phyloP scores from a whole-genome alignment of 2,888 invertebrate genomes.

The Drosophila lacicola region DNA sequence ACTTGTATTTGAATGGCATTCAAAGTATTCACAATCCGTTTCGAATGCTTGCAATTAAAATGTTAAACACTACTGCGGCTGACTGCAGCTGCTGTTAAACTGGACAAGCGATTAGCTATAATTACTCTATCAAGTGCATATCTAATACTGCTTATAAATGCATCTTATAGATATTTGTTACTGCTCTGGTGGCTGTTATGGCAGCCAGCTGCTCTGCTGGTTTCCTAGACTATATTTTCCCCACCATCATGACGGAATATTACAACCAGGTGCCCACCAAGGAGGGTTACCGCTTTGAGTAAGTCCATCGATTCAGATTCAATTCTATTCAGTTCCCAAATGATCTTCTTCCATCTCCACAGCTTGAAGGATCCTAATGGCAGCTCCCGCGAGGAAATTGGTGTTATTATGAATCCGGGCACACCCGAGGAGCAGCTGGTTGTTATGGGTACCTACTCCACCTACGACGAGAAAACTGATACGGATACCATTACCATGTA shows the following conservation, averaged over 20 bases:
- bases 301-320: constrained; percentile 23
- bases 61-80: constrained; percentile 8
- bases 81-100: constrained; percentile 35
- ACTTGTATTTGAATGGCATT: constrained; percentile 47
- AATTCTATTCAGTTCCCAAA: background rate
- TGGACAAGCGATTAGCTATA: constrained; percentile 8
- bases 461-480: constrained; percentile 81
- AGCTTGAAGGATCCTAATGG: constrained; percentile 83
- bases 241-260: constrained; percentile 74
- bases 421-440: constrained; percentile 82
- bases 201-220: constrained; percentile 71
- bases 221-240: constrained; percentile 73
- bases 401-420: constrained; percentile 83
- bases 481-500: constrained; percentile 83
- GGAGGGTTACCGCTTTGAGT: constrained; percentile 84
- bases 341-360: background rate
- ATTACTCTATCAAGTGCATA: constrained; percentile 19
- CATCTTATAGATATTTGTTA: constrained; percentile 64
- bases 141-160: constrained; percentile 3
- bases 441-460: constrained; percentile 82
- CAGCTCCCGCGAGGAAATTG: constrained; percentile 83
- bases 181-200: constrained; percentile 67
- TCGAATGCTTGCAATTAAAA: constrained; percentile 29
- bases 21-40: constrained; percentile 27
- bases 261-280: constrained; percentile 76